Base-by-base conservation (phyloP, 2,797 vertebrate genomes). In the Gobio occitaniae region DNA sequence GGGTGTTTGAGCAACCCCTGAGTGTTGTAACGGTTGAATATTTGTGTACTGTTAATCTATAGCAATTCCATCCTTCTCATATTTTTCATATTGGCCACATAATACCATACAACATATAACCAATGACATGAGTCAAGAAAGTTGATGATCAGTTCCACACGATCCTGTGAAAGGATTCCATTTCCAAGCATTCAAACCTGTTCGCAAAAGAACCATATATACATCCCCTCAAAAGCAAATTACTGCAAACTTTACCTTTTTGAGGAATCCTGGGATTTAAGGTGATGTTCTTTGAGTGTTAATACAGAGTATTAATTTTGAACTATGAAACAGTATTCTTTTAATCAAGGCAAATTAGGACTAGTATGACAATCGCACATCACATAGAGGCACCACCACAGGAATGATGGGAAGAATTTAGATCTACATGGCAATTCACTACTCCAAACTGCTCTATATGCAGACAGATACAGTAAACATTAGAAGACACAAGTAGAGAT, bases 11-110 rank as follows among this genome's bases (percentile, higher is more conserved):
- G 52, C 41, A 85, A 79, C 54, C 76, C 70, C 52, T 47, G 76
- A 80, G 86, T 75, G 85, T 79, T 69, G 36, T 38, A 83, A 79
- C 76, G 38, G 13, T 72, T 66, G n/a, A 32, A 70, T 61, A 9
- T 21, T 61, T 29, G 4, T 68, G 50, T 61, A 10, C 59, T 0
- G 17, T 69, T 63, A 52, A 76, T 81, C 9, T 38, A 48, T 2
- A 6, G 9, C 12, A 29, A 36, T 71, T 36, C 29, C 41, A 32
- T 72, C 41, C 12, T 41, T 32, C n/a, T 8, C 25, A 16, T 12
- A 47, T 50, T 59, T 17, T 47, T 38, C n/a, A 36, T 56, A 21
- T 38, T 38, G 41, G 8, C 19, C 54, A 61, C 32, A 44, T 59
- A 75, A 50, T 19, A 50, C 0, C 41, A 59, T 10, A 70, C 25